Base-by-base conservation (phyloP, 2,797 vertebrate genomes). In the Syndactyla subalaris region DNA sequence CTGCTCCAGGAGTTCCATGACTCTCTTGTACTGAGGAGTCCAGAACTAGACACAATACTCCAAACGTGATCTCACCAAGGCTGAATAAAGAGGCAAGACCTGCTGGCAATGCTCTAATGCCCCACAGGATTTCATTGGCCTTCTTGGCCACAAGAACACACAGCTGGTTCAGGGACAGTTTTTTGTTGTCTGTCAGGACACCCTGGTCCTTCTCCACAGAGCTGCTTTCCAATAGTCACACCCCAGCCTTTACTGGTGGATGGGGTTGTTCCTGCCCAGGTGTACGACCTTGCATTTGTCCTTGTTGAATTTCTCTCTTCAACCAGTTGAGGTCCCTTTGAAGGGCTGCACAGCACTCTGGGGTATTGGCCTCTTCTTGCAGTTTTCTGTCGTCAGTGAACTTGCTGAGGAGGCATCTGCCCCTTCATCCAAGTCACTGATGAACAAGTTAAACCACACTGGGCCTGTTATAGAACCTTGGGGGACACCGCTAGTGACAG, bases 291-390 rank as follows among this genome's bases (percentile, higher is more conserved):
- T 46, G 41, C 54, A 48, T 49, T 32, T 75, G 34, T 16, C 29
- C 22, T 59, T 59, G 55, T 5, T 24, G 7, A 30, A 38, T 59
- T 59, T 59, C 21, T 14, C n/a, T 38, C 27, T 48, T 43, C 72
- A 74, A 8, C 21, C 5, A 32, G 15, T 38, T 2, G 1, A 46
- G 45, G 45, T 12, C 2, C 12, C 14, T 24, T 58, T 51, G 57
- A 27, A 76, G 45, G 17, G 29, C 30, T 2, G 1, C 58, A 61
- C 36, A 61, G 10, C 7, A 2, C 46, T 27, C 46, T 27, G 45
- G 6, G 8, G 10, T 39, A 16, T n/a, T 2, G 1, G 2, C 23
- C 10, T 26, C 46, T 62, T 14, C 36, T 76, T 5, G 1, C 29
- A 75, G 30, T 7, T 41, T 62, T 27, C 8, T 41, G 4, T n/a